Conservation (phyloP, 2,797 vertebrate genomes). For the Sternarchorhynchus goeldii region DNA sequence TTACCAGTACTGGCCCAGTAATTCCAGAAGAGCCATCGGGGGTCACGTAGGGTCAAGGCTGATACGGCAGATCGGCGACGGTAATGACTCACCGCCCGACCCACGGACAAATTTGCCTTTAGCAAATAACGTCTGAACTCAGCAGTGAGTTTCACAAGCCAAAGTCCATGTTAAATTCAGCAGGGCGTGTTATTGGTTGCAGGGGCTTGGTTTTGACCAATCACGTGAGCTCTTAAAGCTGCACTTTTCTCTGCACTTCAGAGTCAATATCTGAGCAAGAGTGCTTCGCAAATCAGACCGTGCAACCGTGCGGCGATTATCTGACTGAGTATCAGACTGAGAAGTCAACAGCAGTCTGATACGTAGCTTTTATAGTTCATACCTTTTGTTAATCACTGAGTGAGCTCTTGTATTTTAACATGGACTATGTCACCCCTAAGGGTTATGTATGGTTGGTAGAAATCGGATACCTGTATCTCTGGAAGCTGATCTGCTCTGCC, state of each 20-base stretch:
- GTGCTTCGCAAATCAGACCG: constrained; percentile 3
- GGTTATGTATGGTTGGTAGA: too few species aligned
- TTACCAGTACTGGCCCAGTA: too few species aligned
- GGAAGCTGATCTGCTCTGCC: too few species aligned
- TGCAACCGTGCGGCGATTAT: not conserved
- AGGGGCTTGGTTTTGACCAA: constrained; percentile 39
- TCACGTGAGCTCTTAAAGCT: constrained; percentile 26
- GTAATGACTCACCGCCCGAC: not conserved
- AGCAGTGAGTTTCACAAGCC: constrained; percentile 37
- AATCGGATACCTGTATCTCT: not conserved
- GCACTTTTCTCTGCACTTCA: not conserved
- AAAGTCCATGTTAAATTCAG: constrained; percentile 35
- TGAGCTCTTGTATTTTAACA: not conserved
- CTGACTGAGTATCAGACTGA: not conserved
- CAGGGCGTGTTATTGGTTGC: constrained; percentile 26
- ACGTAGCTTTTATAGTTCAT: not conserved
- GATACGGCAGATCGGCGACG: not conserved
- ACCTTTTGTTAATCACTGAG: not conserved
- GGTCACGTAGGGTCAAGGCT: not conserved
- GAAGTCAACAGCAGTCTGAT: not conserved
- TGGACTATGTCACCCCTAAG: too few species aligned
- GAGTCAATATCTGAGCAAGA: constrained; percentile 18
- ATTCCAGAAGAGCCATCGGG: not conserved
- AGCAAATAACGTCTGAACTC: constrained; percentile 44
- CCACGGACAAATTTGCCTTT: constrained; percentile 35